Evolutionary conservation across 2,888 invertebrate genomes (phyloP), one percentile per base, ranked within the genome.

Genomic region (Caenorhabditis japonica): DNA sequence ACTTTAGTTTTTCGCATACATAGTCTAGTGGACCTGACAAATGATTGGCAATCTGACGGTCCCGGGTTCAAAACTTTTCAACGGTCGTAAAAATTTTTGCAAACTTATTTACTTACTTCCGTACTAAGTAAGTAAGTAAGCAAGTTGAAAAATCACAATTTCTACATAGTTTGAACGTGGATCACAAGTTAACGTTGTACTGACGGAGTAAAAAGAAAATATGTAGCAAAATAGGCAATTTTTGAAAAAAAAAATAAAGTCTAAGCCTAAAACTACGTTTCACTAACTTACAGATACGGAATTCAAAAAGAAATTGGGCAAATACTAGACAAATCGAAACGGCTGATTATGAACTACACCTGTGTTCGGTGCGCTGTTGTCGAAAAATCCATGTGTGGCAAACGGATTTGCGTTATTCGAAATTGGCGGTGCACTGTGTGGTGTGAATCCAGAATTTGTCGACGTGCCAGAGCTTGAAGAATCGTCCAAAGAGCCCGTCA

Each of bases 261-360:
- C n/a, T n/a, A n/a, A n/a, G n/a, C n/a, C n/a, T n/a, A n/a, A n/a
- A n/a, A n/a, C n/a, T n/a, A n/a, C n/a, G n/a, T n/a, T n/a, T n/a
- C n/a, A n/a, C n/a, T n/a, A n/a, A n/a, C n/a, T 39, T 15, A 15
- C 8, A n/a, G 4, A 27, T 13, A 27, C 13, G 4, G 23, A 5
- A 23, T 21, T n/a, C 10, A 52, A 52, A 39, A 21, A 21, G n/a
- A 36, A 39, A 25, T 33, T 13, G 15, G n/a, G 15, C 4, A n/a
- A 39, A 43, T 12, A 36, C 53, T 62, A 71, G 5, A 71, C 71
- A 27, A 71, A 71, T 46, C 71, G 62, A 27, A 71, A 71, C 27
- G 62, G 71, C 12, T 64, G 58, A 47, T 64, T 51, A 15, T 62
- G 71, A 21, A 71, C 52, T 2, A 71, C 49, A 17, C 62, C 71